Base-by-base conservation (phyloP, 2,888 invertebrate genomes). In the Azorinus chamasolen region DNA sequence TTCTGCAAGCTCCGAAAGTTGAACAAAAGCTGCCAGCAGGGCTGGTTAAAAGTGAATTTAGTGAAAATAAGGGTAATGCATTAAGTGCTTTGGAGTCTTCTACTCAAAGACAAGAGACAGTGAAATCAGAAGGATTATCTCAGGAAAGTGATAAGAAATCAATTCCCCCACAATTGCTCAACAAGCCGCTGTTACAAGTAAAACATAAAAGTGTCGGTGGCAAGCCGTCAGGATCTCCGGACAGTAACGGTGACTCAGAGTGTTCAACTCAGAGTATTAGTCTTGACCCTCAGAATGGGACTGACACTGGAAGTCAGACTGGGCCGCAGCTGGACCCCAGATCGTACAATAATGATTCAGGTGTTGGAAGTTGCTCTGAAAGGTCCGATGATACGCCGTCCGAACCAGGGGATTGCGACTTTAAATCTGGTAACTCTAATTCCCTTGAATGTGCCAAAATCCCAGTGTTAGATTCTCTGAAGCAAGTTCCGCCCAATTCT, bases 281-380 rank as follows among this genome's bases (percentile, higher is more conserved):
- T 53, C 75, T 82, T 54, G 86, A 86, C 73, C 66, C 81, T 77
- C 82, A 82, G 62, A 81, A 78, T 72, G 81, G 74, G 71, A 79
- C 83, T 54, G 83, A 85, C 32, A 80, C 86, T 45, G 79, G 82
- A 50, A 72, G 83, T 69, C 78, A 84, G 45, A 48, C 84, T 12
- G 86, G 79, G 45, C 80, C 81, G 43, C 79, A 83, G 39, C 50
- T 84, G 46, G 89, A 90, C 55, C 80, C 78, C 14, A 87, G 88
- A 59, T 80, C 78, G 16, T 87, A 89, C 74, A 90, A 88, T 79
- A 88, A 90, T 83, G 90, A 90, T 63, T 90, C 90, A 24, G 90
- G 90, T 61, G 83, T 90, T 6, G 89, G 90, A 20, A 90, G 89
- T 72, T 87, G 88, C 22, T 90, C 90, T 22, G 90, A 90, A 63